Base-by-base conservation (phyloP, 2,888 invertebrate species). In the Acleris cristana region DNA sequence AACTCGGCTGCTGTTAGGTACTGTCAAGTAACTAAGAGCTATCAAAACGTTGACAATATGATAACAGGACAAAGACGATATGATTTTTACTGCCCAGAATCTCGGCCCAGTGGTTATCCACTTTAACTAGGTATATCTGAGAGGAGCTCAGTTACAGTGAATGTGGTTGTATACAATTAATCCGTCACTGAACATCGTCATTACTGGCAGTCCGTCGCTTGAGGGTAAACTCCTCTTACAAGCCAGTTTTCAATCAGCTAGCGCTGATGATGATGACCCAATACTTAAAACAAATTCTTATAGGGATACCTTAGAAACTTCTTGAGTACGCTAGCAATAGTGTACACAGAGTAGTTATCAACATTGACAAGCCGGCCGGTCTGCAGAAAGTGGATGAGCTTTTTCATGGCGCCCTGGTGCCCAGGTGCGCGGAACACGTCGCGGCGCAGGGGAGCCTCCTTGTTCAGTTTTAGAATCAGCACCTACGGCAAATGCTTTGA, bases 261-360 rank as follows among this genome's bases (percentile, higher is more conserved):
- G 45, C 5, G 3, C 14, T 45, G 14, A n/a, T 14, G 19, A 53
- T 26, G 21, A 16, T 19, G 14, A 14, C 12, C 4, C 4, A 4
- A 16, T 45, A 45, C 45, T 45, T 45, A 45, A 45, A 45, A 14
- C 12, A 16, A 44, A 14, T 3, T 16, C 1, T 16, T 23, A 23
- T 2, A 23, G 23, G 23, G 23, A 23, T 75, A 93, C 93, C 93
- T 95, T 65, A 99, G 94, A 92, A 99, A 99, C 92, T 99, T 99
- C 94, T 99, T 99, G 72, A 99, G 94, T 70, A 99, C 99, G 89
- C 99, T 99, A 68, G 99, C 99, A 81, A 99, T 98, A 30, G 99
- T 99, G 90, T 99, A 99, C 71, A 99, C 98, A 72, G 98, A 98
- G 88, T 98, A 98, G 87, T 98, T 98, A 85, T 98, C 98, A 82